These are phyloP conservation scores for Notarius lentiginosus DNA, from an alignment of 2,113 vertebrate species.

Conservation along the genomic window DNA sequence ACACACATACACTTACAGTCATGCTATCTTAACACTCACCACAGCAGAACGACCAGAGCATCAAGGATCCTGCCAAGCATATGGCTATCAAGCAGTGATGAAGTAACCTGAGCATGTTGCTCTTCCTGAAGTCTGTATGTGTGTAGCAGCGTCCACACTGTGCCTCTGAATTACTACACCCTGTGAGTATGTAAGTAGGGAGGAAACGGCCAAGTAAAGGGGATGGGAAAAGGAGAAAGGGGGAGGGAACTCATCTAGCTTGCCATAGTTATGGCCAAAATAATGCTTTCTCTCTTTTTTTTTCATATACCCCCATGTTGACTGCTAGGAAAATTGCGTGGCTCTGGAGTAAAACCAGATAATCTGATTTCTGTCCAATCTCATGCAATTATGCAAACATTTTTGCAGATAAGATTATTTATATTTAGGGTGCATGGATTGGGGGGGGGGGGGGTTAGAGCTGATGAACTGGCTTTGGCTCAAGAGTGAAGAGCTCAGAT, in stretches of 20 bases:
- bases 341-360: background rate
- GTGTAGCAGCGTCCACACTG: slow-evolving; percentile 47
- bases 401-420: slow-evolving; percentile 13
- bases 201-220: slow-evolving; percentile 39
- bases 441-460: background rate
- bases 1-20: background rate
- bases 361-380: slow-evolving; percentile 15
- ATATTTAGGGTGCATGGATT: background rate
- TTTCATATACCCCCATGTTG: background rate
- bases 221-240: slow-evolving; percentile 42
- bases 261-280: slow-evolving; percentile 40
- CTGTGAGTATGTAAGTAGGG: slow-evolving; percentile 24
- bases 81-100: slow-evolving; percentile 45
- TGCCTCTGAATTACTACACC: slow-evolving; percentile 51
- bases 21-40: slow-evolving; percentile 50
- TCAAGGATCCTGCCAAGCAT: slow-evolving; percentile 48
- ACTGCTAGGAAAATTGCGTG: slow-evolving; percentile 2
- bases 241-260: slow-evolving; percentile 40
- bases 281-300: slow-evolving; percentile 21
- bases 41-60: slow-evolving; percentile 47
- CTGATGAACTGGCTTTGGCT: slow-evolving; percentile 5
- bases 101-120: slow-evolving; percentile 53
- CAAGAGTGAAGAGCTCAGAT: slow-evolving; percentile 1
- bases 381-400: slow-evolving; percentile 18
- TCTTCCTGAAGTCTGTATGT: slow-evolving; percentile 28